Evolutionary conservation across 1,140 invertebrate species (phyloP).

Genomic region (Pissodes strobi): DNA sequence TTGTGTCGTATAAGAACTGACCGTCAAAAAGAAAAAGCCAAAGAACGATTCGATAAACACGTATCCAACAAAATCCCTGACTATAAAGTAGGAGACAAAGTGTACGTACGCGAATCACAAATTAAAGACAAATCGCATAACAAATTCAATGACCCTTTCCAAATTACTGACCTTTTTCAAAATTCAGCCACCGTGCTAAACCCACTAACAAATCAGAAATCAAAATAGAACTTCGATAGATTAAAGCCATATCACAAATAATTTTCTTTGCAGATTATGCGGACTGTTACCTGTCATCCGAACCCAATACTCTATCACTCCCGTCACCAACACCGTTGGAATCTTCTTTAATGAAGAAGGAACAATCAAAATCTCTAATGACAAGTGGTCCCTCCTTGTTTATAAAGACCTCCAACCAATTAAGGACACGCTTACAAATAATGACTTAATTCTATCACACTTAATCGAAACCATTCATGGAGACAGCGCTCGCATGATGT

Average conservation of each 20-base stretch:
- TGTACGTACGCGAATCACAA: constrained; percentile 17
- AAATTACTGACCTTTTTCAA: constrained; percentile 17
- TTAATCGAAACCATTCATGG: no score
- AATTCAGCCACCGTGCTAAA: constrained; percentile 3
- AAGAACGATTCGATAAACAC: constrained; percentile 7
- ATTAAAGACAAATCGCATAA: constrained; percentile 21
- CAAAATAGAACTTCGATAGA: neutral
- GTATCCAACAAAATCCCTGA: neutral
- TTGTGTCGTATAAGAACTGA: neutral
- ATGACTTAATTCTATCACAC: no score
- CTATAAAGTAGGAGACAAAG: constrained; percentile 7
- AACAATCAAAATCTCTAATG: constrained; percentile 23
- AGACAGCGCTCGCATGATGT: no score
- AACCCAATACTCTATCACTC: constrained; percentile 4
- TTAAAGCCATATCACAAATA: constrained; percentile 14
- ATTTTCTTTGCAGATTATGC: constrained; percentile 20
- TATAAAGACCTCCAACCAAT: constrained; percentile 19
- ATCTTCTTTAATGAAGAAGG: constrained; percentile 7
- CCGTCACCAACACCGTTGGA: no score
- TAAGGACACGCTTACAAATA: no score
- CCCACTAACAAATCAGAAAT: constrained; percentile 5
- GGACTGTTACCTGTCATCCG: neutral
- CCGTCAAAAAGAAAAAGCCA: constrained; percentile 7
- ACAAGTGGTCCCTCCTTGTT: constrained; percentile 27
- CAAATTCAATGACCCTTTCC: constrained; percentile 29